Conservation (phyloP, 2,797 vertebrate species). For the Sandelia bainsii region DNA sequence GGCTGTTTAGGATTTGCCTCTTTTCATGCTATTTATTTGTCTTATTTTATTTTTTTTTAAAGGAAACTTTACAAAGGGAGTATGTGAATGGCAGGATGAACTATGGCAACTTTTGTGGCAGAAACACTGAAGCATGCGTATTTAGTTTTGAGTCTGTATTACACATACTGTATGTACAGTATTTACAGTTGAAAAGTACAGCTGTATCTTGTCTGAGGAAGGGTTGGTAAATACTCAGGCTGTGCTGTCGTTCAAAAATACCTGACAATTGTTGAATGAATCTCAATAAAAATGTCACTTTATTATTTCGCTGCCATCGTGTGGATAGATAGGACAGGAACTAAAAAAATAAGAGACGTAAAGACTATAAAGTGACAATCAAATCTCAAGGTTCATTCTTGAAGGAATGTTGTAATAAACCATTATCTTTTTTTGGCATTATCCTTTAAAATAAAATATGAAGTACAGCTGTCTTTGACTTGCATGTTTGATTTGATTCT, state of each 20-base stretch:
- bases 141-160: constrained; percentile 18
- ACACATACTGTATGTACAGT: constrained; percentile 44
- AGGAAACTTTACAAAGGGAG: constrained; percentile 13
- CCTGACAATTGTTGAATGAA: constrained; percentile 87
- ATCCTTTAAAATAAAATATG: too few species aligned
- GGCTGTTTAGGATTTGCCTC: constrained; percentile 38
- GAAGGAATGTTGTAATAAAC: too few species aligned
- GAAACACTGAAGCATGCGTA: constrained; percentile 49
- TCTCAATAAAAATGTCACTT: constrained; percentile 92
- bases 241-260: constrained; percentile 86
- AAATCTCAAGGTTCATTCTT: not conserved
- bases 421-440: too few species aligned
- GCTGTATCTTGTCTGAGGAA: constrained; percentile 83
- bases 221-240: constrained; percentile 88
- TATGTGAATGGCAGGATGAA: constrained; percentile 13
- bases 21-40: constrained; percentile 36
- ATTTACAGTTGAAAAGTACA: constrained; percentile 41
- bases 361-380: not conserved
- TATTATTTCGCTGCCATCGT: constrained; percentile 76
- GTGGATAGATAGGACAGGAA: constrained; percentile 15
- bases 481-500: too few species aligned
- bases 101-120: constrained; percentile 16
- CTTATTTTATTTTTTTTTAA: constrained; percentile 15
- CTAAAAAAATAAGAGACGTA: not conserved
- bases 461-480: too few species aligned